Evolutionary conservation across 2,888 invertebrate species (phyloP).

Genomic region (Himalopsyche anomala): DNA sequence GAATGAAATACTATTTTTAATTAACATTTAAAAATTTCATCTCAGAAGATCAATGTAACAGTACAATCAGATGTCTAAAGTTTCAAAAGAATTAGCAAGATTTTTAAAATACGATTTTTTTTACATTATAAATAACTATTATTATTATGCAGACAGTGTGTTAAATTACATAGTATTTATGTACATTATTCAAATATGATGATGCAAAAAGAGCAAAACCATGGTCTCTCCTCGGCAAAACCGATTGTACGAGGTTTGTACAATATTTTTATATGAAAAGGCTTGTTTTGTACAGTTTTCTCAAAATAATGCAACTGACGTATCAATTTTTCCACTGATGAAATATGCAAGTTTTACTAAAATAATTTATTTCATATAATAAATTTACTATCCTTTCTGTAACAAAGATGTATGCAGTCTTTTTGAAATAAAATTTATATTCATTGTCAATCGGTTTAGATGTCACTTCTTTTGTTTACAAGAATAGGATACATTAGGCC

Average conservation of each 20-base stretch:
- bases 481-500: too few relatives aligned
- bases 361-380: too few relatives aligned
- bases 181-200: slow-evolving; percentile 5
- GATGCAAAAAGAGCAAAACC: slow-evolving; percentile 14
- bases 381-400: too few relatives aligned
- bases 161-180: slow-evolving; percentile 32
- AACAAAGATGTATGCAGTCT: too few relatives aligned
- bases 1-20: slow-evolving; percentile 8
- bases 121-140: neutral
- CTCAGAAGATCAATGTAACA: neutral
- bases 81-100: neutral
- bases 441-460: too few relatives aligned
- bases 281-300: slow-evolving; percentile 35
- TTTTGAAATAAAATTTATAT: too few relatives aligned
- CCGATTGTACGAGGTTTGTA: neutral
- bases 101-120: neutral
- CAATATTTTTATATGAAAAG: neutral
- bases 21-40: neutral
- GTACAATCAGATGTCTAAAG: slow-evolving; percentile 14
- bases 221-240: neutral
- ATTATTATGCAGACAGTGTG: neutral
- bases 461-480: too few relatives aligned
- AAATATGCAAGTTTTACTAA: neutral
- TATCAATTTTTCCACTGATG: slow-evolving; percentile 14
- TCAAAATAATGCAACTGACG: neutral